Conservation (phyloP, 2,113 vertebrate species). For the Colius striatus region DNA sequence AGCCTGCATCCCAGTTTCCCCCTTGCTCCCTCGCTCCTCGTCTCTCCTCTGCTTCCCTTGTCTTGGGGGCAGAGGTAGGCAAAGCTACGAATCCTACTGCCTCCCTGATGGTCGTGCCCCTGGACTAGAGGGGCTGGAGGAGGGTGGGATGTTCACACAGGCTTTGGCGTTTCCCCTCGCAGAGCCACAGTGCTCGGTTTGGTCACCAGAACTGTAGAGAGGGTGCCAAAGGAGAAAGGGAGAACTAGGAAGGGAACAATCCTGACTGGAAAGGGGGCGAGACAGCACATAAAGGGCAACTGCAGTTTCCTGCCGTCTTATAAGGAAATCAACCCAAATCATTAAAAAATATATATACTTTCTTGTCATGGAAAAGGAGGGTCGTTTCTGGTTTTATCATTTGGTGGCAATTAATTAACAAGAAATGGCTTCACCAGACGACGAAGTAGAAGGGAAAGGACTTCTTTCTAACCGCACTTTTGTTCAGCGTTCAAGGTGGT, state of each 20-base stretch:
- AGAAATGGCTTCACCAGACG: neutral
- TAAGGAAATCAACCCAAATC: neutral
- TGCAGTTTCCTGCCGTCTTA: slow-evolving; percentile 19
- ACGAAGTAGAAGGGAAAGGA: neutral
- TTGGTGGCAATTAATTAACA: slow-evolving; percentile 14
- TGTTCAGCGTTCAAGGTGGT: neutral
- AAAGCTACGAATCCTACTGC: neutral
- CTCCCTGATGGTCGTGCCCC: neutral
- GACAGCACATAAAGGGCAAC: neutral
- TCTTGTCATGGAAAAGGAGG: slow-evolving; percentile 1
- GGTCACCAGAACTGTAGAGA: neutral
- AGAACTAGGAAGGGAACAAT: neutral
- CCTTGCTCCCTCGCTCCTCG: neutral
- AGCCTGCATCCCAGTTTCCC: neutral
- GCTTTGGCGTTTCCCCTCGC: neutral
- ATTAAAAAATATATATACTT: neutral
- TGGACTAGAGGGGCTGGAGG: neutral
- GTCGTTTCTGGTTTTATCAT: slow-evolving; percentile 26
- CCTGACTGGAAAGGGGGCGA: neutral
- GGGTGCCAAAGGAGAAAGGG: neutral
- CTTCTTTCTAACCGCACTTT: neutral
- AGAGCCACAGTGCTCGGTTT: neutral
- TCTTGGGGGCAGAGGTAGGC: neutral
- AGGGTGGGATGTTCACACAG: neutral
- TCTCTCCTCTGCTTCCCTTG: neutral